Conservation (phyloP, 64 coral and sea anemone species). For the Montipora capricornis region DNA sequence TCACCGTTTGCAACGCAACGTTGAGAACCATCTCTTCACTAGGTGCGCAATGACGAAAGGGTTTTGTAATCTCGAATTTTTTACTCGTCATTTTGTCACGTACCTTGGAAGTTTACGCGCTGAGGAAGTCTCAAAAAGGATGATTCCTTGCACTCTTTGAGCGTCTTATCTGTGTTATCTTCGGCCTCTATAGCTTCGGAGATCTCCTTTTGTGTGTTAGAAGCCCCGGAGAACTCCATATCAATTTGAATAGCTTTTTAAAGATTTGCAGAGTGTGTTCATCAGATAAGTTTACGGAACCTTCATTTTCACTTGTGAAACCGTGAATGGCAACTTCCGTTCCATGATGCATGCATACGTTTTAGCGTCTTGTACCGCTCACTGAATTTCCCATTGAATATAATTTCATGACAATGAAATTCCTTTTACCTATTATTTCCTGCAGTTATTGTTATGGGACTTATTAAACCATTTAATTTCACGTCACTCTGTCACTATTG, state of each 20-base stretch:
- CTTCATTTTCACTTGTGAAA: conserved; percentile 79
- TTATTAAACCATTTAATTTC: conserved; percentile 60
- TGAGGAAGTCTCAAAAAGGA: conserved; percentile 7
- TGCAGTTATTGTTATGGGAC: conserved; percentile 88
- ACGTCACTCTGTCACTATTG: conserved; percentile 43
- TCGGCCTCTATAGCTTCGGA: conserved; percentile 80
- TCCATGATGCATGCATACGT: conserved; percentile 76
- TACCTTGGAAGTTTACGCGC: conserved; percentile 10
- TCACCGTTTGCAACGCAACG: neutral
- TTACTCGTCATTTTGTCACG: conserved; percentile 27
- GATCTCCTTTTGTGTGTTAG: conserved; percentile 89
- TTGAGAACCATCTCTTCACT: conserved; percentile 7
- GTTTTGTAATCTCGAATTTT: neutral
- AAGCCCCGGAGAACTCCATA: conserved; percentile 78
- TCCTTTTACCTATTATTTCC: conserved; percentile 97
- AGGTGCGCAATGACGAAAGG: neutral
- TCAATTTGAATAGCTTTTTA: conserved; percentile 83
- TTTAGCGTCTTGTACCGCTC: conserved; percentile 83
- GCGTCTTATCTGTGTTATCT: conserved; percentile 74
- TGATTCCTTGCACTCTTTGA: conserved; percentile 29
- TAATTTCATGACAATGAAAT: conserved; percentile 93
- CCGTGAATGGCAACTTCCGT: conserved; percentile 96
- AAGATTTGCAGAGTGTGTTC: conserved; percentile 79
- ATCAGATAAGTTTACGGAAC: conserved; percentile 91
- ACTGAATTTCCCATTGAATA: conserved; percentile 97